Percentiles rank a stretch among this genome's conserved stretches.
Evolutionary conservation across 2,113 vertebrate genomes (phyloP).

Genomic region (Ia io): DNA sequence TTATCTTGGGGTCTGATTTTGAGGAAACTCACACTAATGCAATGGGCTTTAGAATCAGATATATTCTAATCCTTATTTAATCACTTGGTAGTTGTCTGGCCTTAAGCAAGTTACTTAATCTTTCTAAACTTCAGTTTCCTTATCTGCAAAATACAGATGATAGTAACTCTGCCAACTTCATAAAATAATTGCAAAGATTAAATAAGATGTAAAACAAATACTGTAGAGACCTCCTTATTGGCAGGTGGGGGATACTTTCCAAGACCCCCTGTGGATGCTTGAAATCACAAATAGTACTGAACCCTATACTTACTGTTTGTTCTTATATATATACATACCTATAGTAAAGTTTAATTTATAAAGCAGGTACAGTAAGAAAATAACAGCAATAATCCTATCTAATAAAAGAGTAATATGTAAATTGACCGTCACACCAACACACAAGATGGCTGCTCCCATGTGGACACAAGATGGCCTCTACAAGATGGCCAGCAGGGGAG

Average conservation of each 20-base stretch:
- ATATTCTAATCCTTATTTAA: constrained; percentile 21
- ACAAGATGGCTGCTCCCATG: too few relatives aligned
- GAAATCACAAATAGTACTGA: neutral
- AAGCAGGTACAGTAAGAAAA: neutral
- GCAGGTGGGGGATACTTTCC: neutral
- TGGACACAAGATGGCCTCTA: too few relatives aligned
- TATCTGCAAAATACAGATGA: neutral
- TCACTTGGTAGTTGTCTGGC: neutral
- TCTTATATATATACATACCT: neutral
- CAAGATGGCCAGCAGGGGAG: too few relatives aligned
- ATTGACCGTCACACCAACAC: too few relatives aligned
- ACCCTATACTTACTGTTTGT: too few relatives aligned
- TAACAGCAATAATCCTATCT: neutral
- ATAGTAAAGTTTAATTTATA: neutral
- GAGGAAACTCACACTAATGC: neutral
- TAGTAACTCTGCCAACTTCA: neutral
- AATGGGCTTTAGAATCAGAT: neutral
- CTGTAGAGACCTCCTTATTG: too few relatives aligned
- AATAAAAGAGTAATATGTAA: too few relatives aligned
- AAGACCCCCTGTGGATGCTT: neutral
- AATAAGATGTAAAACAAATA: neutral
- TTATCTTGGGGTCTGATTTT: neutral
- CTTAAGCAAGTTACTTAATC: constrained; percentile 23
- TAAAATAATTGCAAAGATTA: neutral
- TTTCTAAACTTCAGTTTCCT: constrained; percentile 26